Conservation (phyloP, 2,797 vertebrate genomes). For the Poeciliopsis turneri region DNA sequence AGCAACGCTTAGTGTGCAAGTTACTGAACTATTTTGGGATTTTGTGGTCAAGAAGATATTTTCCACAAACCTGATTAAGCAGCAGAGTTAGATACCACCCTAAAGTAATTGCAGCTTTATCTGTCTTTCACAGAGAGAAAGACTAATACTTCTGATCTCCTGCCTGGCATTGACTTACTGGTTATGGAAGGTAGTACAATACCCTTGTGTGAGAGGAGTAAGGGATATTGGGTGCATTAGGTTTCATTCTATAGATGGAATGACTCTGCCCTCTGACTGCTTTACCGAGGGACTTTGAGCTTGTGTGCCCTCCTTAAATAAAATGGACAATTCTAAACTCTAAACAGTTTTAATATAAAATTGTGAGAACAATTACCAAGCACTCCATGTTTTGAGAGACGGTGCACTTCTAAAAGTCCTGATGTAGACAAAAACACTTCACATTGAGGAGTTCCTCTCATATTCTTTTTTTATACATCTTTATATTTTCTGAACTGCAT, state of each 20-base stretch:
- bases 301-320: slow-evolving; percentile 1
- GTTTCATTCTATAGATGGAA: not conserved
- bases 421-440: slow-evolving; percentile 3
- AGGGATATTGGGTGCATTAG: not conserved
- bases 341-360: not conserved
- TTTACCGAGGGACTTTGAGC: not conserved
- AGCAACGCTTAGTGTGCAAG: not conserved
- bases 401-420: not conserved
- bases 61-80: not conserved
- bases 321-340: not conserved
- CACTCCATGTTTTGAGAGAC: not conserved
- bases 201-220: slow-evolving; percentile 47
- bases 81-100: slow-evolving; percentile 33
- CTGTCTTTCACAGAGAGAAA: slow-evolving; percentile 89
- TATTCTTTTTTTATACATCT: not conserved
- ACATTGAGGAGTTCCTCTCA: not conserved
- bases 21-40: not conserved
- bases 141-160: slow-evolving; percentile 90
- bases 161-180: slow-evolving; percentile 96
- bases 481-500: not conserved
- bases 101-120: slow-evolving; percentile 83
- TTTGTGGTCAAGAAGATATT: not conserved
- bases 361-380: not conserved
- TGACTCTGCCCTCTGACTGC: not conserved
- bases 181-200: slow-evolving; percentile 93